phyloP scores from a whole-genome alignment of 2,113 vertebrate genomes.

The Zeus faber region DNA sequence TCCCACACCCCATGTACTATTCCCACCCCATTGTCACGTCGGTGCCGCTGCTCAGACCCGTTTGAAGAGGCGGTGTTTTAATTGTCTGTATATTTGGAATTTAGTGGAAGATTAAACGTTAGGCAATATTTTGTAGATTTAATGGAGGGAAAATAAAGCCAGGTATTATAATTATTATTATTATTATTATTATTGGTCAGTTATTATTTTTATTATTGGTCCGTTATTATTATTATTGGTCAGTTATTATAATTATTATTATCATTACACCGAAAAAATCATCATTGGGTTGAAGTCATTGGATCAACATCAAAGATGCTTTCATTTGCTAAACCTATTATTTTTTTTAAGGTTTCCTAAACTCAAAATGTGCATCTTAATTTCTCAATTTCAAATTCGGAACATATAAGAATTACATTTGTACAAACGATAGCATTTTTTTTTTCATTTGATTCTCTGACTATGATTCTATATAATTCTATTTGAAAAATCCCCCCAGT shows the following conservation, averaged over 20 bases:
- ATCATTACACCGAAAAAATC: slow-evolving; percentile 9
- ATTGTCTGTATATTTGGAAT: slow-evolving; percentile 47
- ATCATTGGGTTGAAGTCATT: no score
- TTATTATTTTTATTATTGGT: slow-evolving; percentile 35
- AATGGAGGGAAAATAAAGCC: slow-evolving; percentile 6
- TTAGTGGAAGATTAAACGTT: slow-evolving; percentile 17
- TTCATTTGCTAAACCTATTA: background rate
- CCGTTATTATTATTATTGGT: slow-evolving; percentile 32
- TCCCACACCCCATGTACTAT: slow-evolving; percentile 91
- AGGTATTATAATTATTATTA: slow-evolving; percentile 33
- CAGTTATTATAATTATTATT: slow-evolving; percentile 22
- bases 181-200: slow-evolving; percentile 43
- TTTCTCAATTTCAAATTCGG: no score
- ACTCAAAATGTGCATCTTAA: no score
- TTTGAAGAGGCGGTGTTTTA: slow-evolving; percentile 68
- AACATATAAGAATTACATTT: no score
- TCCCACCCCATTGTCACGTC: slow-evolving; percentile 88
- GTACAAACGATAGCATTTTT: no score
- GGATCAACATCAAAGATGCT: no score
- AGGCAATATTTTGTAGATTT: slow-evolving; percentile 61
- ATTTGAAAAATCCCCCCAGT: background rate
- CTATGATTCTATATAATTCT: background rate
- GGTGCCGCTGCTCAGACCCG: slow-evolving; percentile 90
- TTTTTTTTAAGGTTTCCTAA: no score
- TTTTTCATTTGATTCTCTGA: no score